Conservation (phyloP, 2,113 vertebrate genomes). For the Solenodon paradoxus region DNA sequence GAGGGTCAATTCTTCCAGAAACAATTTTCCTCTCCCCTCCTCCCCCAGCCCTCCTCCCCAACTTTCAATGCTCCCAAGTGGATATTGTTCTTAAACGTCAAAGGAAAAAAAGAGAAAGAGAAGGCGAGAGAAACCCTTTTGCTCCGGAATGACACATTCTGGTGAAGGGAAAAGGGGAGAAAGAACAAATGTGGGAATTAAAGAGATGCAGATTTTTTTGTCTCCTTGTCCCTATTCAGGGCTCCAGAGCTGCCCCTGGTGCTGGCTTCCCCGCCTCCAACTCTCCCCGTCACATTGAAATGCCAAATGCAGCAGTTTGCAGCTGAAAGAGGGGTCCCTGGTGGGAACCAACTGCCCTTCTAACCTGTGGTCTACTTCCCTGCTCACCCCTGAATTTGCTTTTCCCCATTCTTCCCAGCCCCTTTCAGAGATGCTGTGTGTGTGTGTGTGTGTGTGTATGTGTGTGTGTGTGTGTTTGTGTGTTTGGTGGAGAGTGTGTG, state of each 20-base stretch:
- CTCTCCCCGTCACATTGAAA: slow-evolving; percentile 86
- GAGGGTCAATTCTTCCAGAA: slow-evolving; percentile 51
- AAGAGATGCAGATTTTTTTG: slow-evolving; percentile 77
- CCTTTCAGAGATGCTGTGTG: slow-evolving; percentile 82
- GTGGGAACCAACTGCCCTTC: slow-evolving; percentile 93
- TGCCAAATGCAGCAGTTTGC: slow-evolving; percentile 85
- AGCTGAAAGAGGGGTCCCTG: slow-evolving; percentile 87
- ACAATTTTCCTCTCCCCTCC: slow-evolving; percentile 39
- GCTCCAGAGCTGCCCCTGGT: slow-evolving; percentile 33
- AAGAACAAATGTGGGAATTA: slow-evolving; percentile 71
- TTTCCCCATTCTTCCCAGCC: slow-evolving; percentile 78
- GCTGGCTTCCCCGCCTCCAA: slow-evolving; percentile 40
- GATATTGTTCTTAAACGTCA: slow-evolving; percentile 73
- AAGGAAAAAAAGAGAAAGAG: slow-evolving; percentile 41
- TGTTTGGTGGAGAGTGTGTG: slow-evolving; percentile 26
- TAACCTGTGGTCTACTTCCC: slow-evolving; percentile 85
- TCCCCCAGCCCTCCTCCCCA: neutral
- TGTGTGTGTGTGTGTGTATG: no score
- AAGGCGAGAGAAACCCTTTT: slow-evolving; percentile 18
- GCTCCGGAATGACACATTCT: slow-evolving; percentile 67
- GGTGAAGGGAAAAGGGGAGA: slow-evolving; percentile 7
- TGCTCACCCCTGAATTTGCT: slow-evolving; percentile 77
- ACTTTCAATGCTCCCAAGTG: slow-evolving; percentile 36
- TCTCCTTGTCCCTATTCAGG: slow-evolving; percentile 42
- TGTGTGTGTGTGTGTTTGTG: no score